These are phyloP conservation scores for Sebastes taczanowskii DNA, from an alignment of 2,797 vertebrate species.

Conservation along the genomic window DNA sequence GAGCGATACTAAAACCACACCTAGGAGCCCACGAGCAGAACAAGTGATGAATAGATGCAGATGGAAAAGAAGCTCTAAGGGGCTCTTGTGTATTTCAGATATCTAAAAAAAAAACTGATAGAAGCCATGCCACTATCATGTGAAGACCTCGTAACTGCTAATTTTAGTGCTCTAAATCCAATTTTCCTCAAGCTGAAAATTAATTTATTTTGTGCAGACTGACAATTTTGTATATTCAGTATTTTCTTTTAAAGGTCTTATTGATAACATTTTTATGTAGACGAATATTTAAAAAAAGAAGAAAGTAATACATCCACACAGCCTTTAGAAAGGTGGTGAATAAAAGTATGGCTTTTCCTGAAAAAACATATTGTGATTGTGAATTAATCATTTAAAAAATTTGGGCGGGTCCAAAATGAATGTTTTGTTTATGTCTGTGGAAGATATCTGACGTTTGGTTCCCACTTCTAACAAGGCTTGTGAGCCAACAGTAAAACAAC, in stretches of 20 bases:
- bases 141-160: constrained; percentile 36
- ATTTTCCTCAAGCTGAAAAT: not conserved
- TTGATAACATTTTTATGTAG: not conserved
- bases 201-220: not conserved
- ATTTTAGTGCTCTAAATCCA: not conserved
- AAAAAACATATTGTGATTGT: no score
- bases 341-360: no score
- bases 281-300: no score
- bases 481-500: no score
- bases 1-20: constrained; percentile 32
- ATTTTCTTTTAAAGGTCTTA: not conserved
- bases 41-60: constrained; percentile 36
- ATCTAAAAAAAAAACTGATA: not conserved
- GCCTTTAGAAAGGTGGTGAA: no score
- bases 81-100: not conserved
- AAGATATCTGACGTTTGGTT: no score
- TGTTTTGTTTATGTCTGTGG: no score
- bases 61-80: not conserved
- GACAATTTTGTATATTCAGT: not conserved
- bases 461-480: no score
- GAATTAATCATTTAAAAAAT: no score
- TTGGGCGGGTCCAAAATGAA: no score
- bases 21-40: constrained; percentile 14
- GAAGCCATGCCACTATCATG: not conserved
- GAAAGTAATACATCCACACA: no score